Percentiles rank a stretch among this genome's conserved stretches.
phyloP scores from a whole-genome alignment of 2,113 vertebrate species.

The Nestor notabilis region DNA sequence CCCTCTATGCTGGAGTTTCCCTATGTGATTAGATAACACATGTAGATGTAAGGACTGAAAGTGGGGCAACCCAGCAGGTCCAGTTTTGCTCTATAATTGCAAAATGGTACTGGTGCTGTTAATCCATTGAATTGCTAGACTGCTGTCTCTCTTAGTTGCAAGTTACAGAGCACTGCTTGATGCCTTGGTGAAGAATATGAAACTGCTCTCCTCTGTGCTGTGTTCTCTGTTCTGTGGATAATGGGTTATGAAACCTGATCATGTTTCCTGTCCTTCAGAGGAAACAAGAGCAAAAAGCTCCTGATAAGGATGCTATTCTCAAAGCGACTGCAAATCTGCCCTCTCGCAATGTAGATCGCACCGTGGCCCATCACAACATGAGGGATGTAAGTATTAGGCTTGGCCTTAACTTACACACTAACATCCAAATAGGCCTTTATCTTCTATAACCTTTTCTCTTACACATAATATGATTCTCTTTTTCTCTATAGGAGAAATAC shows the following conservation, averaged over 20 bases:
- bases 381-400: conserved; percentile 85
- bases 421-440: background rate
- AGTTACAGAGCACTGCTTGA: background rate
- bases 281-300: conserved; percentile 95
- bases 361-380: conserved; percentile 88
- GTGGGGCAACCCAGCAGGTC: background rate
- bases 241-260: background rate
- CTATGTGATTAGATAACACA: background rate
- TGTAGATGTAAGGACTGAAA: background rate
- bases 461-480: background rate
- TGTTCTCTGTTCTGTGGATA: background rate
- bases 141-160: background rate
- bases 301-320: conserved; percentile 93
- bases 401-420: accelerated
- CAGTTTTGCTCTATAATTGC: background rate
- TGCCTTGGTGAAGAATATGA: background rate
- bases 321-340: conserved; percentile 89
- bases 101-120: background rate
- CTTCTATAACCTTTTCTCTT: background rate
- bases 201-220: background rate
- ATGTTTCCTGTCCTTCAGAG: conserved; percentile 75
- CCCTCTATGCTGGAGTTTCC: background rate
- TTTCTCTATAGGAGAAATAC: background rate
- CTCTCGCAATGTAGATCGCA: conserved; percentile 84
- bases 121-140: background rate